Conservation (phyloP, 2,113 vertebrate genomes). For the Sialia sialis region DNA sequence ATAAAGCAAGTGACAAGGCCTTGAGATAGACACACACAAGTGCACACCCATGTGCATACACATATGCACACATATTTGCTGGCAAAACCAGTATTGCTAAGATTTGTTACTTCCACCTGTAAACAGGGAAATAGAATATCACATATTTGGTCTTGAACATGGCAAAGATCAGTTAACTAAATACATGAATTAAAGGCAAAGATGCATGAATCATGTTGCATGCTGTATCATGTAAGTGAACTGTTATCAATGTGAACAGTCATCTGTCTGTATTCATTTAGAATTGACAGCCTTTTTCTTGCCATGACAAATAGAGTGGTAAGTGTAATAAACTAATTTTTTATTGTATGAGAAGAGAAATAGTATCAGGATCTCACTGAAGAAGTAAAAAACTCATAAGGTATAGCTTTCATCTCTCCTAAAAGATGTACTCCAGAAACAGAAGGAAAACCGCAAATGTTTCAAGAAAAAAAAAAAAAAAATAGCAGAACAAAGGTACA, state of each 20-base stretch:
- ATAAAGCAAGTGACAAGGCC: background rate
- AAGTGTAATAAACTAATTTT: slow-evolving; percentile 32
- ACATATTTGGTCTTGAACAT: background rate
- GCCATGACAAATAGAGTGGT: slow-evolving; percentile 18
- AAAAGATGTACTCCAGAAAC: background rate
- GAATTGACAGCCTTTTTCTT: background rate
- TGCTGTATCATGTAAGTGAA: background rate
- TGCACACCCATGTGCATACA: background rate
- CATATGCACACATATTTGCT: background rate
- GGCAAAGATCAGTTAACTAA: background rate
- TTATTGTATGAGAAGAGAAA: background rate
- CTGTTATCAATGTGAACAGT: background rate
- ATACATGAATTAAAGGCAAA: background rate
- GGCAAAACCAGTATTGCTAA: background rate
- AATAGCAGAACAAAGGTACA: background rate
- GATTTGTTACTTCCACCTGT: background rate
- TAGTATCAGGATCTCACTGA: background rate
- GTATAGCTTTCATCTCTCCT: background rate
- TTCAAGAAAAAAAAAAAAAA: background rate
- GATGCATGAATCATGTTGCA: background rate
- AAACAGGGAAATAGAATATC: background rate
- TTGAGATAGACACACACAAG: background rate
- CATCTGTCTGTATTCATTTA: background rate
- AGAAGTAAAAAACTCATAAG: background rate
- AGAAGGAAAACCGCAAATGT: background rate